phyloP scores from a whole-genome alignment of 2,888 invertebrate species.

The Aromia moschata region DNA sequence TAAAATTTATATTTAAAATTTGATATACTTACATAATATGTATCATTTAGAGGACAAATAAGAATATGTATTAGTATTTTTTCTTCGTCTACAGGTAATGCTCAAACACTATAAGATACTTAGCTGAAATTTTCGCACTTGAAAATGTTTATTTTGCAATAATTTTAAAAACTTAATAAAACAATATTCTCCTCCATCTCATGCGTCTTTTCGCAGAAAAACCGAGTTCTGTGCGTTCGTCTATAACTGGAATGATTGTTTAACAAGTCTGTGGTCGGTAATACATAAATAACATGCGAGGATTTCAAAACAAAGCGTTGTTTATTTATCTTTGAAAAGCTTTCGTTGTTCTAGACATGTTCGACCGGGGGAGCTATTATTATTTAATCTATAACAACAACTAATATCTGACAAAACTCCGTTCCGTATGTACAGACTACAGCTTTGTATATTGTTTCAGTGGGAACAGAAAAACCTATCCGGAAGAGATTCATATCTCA shows the following conservation, averaged over 20 bases:
- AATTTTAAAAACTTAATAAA: too few relatives aligned
- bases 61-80: too few relatives aligned
- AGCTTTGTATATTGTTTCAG: conserved; percentile 3
- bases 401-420: conserved; percentile 4
- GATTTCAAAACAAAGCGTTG: conserved; percentile 1
- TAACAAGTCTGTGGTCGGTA: conserved; percentile 6
- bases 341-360: conserved; percentile 2
- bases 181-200: too few relatives aligned
- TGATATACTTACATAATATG: background rate
- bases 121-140: too few relatives aligned
- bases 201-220: background rate
- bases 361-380: background rate
- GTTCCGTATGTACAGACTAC: too few relatives aligned
- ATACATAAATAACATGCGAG: conserved; percentile 1
- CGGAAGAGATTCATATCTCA: background rate
- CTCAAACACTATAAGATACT: too few relatives aligned
- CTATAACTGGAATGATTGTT: background rate
- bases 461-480: background rate
- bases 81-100: too few relatives aligned
- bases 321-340: conserved; percentile 16
- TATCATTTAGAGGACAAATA: background rate
- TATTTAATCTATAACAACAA: conserved; percentile 7
- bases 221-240: background rate
- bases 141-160: too few relatives aligned
- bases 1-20: too few relatives aligned